phyloP scores from a whole-genome alignment of 2,797 vertebrate species.

The Salmo trutta region DNA sequence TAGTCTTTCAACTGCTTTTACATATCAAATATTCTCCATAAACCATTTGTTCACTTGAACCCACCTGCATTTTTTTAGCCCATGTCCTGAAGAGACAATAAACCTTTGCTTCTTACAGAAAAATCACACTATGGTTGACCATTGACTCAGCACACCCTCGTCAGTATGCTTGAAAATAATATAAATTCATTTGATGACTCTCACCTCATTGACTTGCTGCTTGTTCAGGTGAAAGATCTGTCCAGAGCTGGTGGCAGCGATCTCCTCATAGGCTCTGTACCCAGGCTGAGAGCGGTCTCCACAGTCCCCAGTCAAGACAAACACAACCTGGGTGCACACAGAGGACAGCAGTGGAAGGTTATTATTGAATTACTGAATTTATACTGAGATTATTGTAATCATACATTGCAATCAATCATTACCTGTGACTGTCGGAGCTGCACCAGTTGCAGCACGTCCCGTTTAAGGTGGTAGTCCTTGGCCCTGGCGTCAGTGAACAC shows the following conservation, averaged over 20 bases:
- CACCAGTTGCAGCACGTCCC: slow-evolving; percentile 86
- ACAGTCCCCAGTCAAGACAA: slow-evolving; percentile 95
- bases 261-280: slow-evolving; percentile 91
- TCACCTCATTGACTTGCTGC: slow-evolving; percentile 95
- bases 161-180: not conserved
- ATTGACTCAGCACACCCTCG: not conserved
- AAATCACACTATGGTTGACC: not conserved
- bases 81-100: not conserved
- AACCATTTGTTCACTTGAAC: slow-evolving; percentile 8
- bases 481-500: slow-evolving; percentile 95
- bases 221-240: slow-evolving; percentile 98
- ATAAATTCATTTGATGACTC: not conserved
- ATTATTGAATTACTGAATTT: not conserved
- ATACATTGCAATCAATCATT: not conserved
- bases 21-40: slow-evolving; percentile 6
- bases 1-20: slow-evolving; percentile 19
- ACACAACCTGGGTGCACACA: slow-evolving; percentile 83
- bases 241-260: slow-evolving; percentile 91
- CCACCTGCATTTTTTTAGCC: not conserved
- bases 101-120: not conserved
- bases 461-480: slow-evolving; percentile 88
- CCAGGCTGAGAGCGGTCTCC: slow-evolving; percentile 92
- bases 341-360: slow-evolving; percentile 8
- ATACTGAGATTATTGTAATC: not conserved
- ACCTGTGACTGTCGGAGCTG: slow-evolving; percentile 94